Evolutionary conservation across 1,140 invertebrate genomes (phyloP), one percentile per base, ranked within the genome.

Genomic region (Coenobita brevimanus): DNA sequence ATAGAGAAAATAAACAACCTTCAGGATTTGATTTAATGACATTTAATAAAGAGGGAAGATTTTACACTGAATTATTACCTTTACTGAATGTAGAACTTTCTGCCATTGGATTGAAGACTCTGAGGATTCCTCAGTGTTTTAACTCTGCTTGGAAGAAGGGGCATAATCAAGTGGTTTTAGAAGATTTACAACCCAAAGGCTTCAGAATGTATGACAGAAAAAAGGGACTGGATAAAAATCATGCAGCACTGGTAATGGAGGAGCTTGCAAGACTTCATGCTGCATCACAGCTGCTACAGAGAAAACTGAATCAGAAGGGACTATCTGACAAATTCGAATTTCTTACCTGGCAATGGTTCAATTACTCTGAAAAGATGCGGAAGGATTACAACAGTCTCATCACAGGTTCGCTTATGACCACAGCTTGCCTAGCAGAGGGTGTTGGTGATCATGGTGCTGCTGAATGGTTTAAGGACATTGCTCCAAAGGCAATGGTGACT

Each of bases 1-100:
- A n/a, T n/a, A n/a, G n/a, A n/a, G n/a, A n/a, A n/a, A n/a, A n/a
- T n/a, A n/a, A n/a, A n/a, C n/a, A n/a, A n/a, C n/a, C n/a, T n/a
- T n/a, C n/a, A n/a, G n/a, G n/a, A n/a, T n/a, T n/a, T n/a, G n/a
- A n/a, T n/a, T n/a, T n/a, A n/a, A n/a, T n/a, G n/a, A n/a, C n/a
- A n/a, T n/a, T n/a, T n/a, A n/a, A 38, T 3, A 89, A 89, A 38
- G 87, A 89, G 62, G 80, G 41, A 10, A 75, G 75, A 13, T 89
- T 89, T 24, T 89, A 82, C 33, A 17, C 57, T 10, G 43, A 82
- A 36, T 30, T 89, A 0, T 1, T 75, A 36, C 79, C 79, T 4
- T 38, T 30, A 17, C 36, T 89, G 54, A 82, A 82, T 13, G n/a
- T 2, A 21, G 46, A 38, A 0, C 43, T 89, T 33, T 30, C 30